Base-by-base conservation (phyloP, 1,140 invertebrate genomes). In the Pseudomyrmex cubaensis region DNA sequence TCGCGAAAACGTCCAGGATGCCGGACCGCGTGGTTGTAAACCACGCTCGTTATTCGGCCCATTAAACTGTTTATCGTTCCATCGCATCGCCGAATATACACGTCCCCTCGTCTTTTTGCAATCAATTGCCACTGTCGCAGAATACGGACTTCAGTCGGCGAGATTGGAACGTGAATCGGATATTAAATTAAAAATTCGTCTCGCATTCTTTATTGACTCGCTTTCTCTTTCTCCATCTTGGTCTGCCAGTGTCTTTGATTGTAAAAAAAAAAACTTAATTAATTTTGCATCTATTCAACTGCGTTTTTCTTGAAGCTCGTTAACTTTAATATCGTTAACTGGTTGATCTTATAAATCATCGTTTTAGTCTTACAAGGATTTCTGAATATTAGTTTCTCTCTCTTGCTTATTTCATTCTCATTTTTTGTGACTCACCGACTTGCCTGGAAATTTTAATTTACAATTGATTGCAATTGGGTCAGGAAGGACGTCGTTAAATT, bases 1-100 rank as follows among this genome's bases (percentile, higher is more conserved):
- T 69, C 76, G 85, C 80, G 73, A 69, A 35, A 78, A 56, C 56
- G 66, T 74, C 52, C 22, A 44, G 10, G 15, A n/a, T 56, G 22
- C 35, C 48, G 35, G 77, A 59, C 46, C 75, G 5, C 7, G 54
- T 50, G 57, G 48, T 63, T 84, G 74, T 84, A 80, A 87, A 80
- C 64, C 86, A 74, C 48, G 63, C 86, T 87, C 77, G 73, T 87
- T 84, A 87, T 87, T 87, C 77, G 86, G 67, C 75, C 59, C 70
- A 73, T 82, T 87, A 77, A 83, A 87, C 87, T 75, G 73, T 87
- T 87, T 87, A 50, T 78, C 52, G 61, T 70, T 72, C 50, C 50
- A 57, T 35, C 72, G 35, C 12, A 56, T 67, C 20, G 66, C 52
- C 46, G 62, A 54, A 54, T 22, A 20, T 61, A 25, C 5, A 10